Evolutionary conservation across 1,140 invertebrate species (phyloP).

Genomic region (Danaus plexippus): DNA sequence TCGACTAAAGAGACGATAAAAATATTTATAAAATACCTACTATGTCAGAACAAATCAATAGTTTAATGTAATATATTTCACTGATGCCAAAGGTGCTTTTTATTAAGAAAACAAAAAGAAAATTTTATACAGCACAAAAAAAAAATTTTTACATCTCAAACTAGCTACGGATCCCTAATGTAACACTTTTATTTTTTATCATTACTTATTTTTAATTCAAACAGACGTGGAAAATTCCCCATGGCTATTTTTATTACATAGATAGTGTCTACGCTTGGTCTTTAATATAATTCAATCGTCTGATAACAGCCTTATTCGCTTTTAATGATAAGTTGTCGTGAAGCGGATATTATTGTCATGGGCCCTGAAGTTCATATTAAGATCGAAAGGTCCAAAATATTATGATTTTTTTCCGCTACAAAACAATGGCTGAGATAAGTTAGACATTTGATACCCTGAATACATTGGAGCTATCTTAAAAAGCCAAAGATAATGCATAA

Average conservation of each 20-base stretch:
- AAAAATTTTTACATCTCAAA: too few species aligned
- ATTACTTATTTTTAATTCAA: too few species aligned
- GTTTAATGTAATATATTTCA: too few species aligned
- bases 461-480: slow-evolving; percentile 8
- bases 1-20: slow-evolving; percentile 36
- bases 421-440: slow-evolving; percentile 7
- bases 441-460: slow-evolving; percentile 14
- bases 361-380: slow-evolving; percentile 5
- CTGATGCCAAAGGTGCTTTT: too few species aligned
- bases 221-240: too few species aligned
- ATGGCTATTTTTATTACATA: too few species aligned
- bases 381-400: background rate
- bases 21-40: slow-evolving; percentile 9
- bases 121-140: too few species aligned
- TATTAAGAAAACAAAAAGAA: too few species aligned
- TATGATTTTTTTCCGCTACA: slow-evolving; percentile 8
- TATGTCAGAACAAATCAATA: too few species aligned
- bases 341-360: slow-evolving; percentile 37
- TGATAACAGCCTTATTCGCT: slow-evolving; percentile 16
- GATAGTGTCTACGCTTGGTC: too few species aligned
- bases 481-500: background rate
- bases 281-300: slow-evolving; percentile 6
- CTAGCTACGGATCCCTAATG: too few species aligned
- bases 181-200: too few species aligned
- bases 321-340: slow-evolving; percentile 28